Base-by-base conservation (phyloP, 2,113 vertebrate genomes). In the Mesocricetus auratus region DNA sequence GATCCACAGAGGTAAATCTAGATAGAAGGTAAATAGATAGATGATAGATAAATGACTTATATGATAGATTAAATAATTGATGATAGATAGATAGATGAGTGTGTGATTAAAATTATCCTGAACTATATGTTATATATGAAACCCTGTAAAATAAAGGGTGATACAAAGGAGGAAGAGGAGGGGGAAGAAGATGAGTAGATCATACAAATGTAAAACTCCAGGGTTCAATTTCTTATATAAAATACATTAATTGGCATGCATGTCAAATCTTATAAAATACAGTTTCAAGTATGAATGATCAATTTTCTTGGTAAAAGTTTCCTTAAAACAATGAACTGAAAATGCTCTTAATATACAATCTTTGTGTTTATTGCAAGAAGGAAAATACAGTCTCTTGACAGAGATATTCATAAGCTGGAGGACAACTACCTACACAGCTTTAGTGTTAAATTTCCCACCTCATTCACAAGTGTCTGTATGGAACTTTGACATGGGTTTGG, bases 161-260 rank as follows among this genome's bases (percentile, higher is more conserved):
- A 22, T 13, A 69, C 33, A 39, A 22, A 82, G 2, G 2, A 82
- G 5, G 5, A 82, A 79, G 19, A 56, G 4, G 50, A 56, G 22
- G 22, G n/a, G 17, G 19, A 39, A 13, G 12, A 56, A 93, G 73
- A 89, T n/a, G 19, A 95, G 39, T 21, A 78, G 5, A 88, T 7
- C 33, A 15, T 9, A 68, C 58, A 29, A 92, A 71, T 78, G 4
- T 92, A 26, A 86, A 89, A 45, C 4, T 78, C n/a, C 13, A 8
- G n/a, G 45, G 36, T 85, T 93, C 13, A 47, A 56, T 90, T 9
- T 90, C 69, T 81, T 87, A 39, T n/a, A 79, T 90, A 56, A 93
- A 87, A 89, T 74, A 74, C 7, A 31, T 81, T 85, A 45, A 92
- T 68, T 94, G 33, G 53, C 22, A 89, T n/a, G 39, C 56, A 68